Evolutionary conservation across 2,113 vertebrate species (phyloP).

Genomic region (Carassius auratus): DNA sequence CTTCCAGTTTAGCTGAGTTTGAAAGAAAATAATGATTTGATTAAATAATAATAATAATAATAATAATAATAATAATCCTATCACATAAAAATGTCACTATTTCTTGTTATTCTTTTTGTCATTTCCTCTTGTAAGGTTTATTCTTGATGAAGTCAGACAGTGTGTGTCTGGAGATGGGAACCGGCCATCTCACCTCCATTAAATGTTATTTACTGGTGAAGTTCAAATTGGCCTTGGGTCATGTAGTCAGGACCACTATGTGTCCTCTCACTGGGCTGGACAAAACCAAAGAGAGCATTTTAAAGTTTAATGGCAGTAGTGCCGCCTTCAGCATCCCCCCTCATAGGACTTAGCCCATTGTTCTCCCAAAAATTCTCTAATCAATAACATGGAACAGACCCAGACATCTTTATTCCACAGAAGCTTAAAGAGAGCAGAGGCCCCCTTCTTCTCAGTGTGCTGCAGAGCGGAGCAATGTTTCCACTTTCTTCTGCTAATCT

Average conservation of each 20-base stretch:
- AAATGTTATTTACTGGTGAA: conserved; percentile 61
- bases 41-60: too few relatives aligned
- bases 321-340: conserved; percentile 44
- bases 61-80: too few relatives aligned
- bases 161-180: conserved; percentile 40
- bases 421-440: conserved; percentile 52
- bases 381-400: conserved; percentile 65
- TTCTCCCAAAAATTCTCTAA: conserved; percentile 62
- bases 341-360: conserved; percentile 68
- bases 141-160: conserved; percentile 6
- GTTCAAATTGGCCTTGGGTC: conserved; percentile 66
- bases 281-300: conserved; percentile 60
- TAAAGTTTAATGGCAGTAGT: conserved; percentile 53
- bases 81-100: not conserved
- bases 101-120: not conserved
- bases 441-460: conserved; percentile 55
- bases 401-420: conserved; percentile 71
- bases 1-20: not conserved
- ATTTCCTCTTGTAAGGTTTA: not conserved
- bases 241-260: conserved; percentile 54
- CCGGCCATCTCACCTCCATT: conserved; percentile 57
- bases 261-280: conserved; percentile 54
- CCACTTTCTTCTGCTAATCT: conserved; percentile 61
- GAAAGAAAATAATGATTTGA: not conserved
- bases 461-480: conserved; percentile 56